phyloP scores from a whole-genome alignment of 1,140 invertebrate genomes.

The Listronotus bonariensis region DNA sequence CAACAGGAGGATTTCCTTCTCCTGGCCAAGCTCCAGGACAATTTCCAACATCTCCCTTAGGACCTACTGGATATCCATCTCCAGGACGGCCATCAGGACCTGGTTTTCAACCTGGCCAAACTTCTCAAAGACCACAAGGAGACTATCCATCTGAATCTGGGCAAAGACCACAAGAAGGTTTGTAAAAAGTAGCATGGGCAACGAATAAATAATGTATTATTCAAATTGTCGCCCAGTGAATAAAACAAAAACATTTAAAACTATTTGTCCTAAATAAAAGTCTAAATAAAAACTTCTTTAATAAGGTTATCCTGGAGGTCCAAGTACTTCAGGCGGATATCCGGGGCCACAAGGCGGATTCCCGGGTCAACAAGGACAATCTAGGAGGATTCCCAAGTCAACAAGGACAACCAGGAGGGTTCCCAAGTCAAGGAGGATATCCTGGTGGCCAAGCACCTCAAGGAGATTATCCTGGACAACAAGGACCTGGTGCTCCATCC shows the following conservation, averaged over 20 bases:
- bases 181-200: neutral
- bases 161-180: neutral
- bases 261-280: too few relatives aligned
- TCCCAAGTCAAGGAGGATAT: slow-evolving; percentile 32
- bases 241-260: too few relatives aligned
- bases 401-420: slow-evolving; percentile 23
- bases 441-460: slow-evolving; percentile 39
- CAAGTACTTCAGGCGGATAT: neutral
- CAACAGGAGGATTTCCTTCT: neutral
- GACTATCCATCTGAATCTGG: slow-evolving; percentile 16
- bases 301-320: slow-evolving; percentile 2
- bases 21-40: slow-evolving; percentile 16
- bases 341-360: neutral
- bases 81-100: slow-evolving; percentile 36
- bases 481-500: slow-evolving; percentile 33
- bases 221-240: too few relatives aligned
- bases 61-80: slow-evolving; percentile 33
- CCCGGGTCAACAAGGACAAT: slow-evolving; percentile 8
- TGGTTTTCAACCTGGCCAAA: slow-evolving; percentile 34
- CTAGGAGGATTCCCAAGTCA: slow-evolving; percentile 17
- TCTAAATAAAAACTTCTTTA: too few relatives aligned
- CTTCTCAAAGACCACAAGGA: slow-evolving; percentile 1
- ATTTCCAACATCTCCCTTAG: neutral
- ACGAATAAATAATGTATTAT: too few relatives aligned
- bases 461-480: slow-evolving; percentile 36